Base-by-base conservation (phyloP, 2,113 vertebrate species). In the Montifringilla adamsi region DNA sequence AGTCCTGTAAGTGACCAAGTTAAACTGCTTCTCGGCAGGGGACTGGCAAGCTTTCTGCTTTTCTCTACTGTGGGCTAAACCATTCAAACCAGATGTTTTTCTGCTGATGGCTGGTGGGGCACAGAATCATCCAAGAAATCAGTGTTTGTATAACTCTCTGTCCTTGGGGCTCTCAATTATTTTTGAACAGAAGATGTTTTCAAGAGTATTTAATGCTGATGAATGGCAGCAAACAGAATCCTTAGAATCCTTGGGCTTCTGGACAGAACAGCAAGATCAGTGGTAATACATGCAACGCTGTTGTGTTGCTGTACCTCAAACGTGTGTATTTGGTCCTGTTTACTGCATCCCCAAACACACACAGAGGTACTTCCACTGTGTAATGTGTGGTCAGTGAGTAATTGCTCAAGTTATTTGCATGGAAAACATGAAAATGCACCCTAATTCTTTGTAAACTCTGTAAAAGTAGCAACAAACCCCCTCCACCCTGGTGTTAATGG, bases 141-240 rank as follows among this genome's bases (percentile, higher is more conserved):
- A 47, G 63, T 80, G 86, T 93, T 95, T 89, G 73, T 84, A 26
- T 89, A 81, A 86, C 82, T 87, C 35, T 85, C 70, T 93, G 44
- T 94, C 69, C 60, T 89, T 80, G n/a, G 55, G 50, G 43, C 46
- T 93, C 23, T 95, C 78, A 83, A 80, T 89, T 94, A 88, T 84
- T 93, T 94, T 86, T 93, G 50, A 90, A 72, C 64, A 77, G 79
- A 95, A 63, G 67, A 68, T 77, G 39, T 94, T 94, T 95, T 76
- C 27, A 72, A 66, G 41, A 77, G 50, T 79, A 59, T 79, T 89
- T 68, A 66, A 37, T 70, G 66, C 50, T 85, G 76, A 50, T 78
- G 73, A 84, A 90, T 90, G 53, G 60, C 49, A 76, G 77, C 52
- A 89, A 59, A 79, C 28, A 53, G 31, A 76, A 11, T 90, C 35